Base-by-base conservation (phyloP, 1,140 invertebrate species). In the Sinella curviseta region DNA sequence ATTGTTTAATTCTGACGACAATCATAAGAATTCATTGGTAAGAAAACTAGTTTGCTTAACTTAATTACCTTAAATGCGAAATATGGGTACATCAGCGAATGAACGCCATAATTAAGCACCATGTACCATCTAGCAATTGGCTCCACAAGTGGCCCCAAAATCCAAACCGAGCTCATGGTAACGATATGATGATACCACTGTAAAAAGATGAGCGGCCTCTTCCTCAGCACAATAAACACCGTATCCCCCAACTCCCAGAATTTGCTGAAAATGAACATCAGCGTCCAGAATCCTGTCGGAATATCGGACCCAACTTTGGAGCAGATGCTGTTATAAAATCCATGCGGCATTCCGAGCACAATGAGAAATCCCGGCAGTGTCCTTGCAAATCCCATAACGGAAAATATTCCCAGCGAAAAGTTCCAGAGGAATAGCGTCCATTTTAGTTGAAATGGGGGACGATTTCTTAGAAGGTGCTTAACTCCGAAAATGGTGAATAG, bases 131-230 rank as follows among this genome's bases (percentile, higher is more conserved):
- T 34, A 65, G 33, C 39, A 33, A 80, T 78, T 0, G 77, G 79
- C 60, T 80, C 79, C 0, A 55, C 35, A 1, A 55, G 26, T 17
- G 70, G 73, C 48, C 33, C 74, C 34, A 80, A 8, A 17, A 70
- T 33, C 79, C 75, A 77, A 4, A 48, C 54, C 1, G 76, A 35
- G 20, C 30, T 80, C 70, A 80, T 74, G 0, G 79, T 80, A 12
- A 80, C 39, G 20, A 76, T 36, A 24, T 80, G 77, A 48, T 36
- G 36, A 74, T 78, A 81, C 80, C 80, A 81, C 35, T 81, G 80
- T 2, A 81, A 31, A 17, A 81, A 81, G 26, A 81, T 79, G 48
- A 81, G 36, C 31, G 74, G 74, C 54, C 77, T 74, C 54, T 81
- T 81, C 12, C 78, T 28, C 0, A 81, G 33, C 8, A 81, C 77